Conservation (phyloP, 2,888 invertebrate genomes). For the Euzophera pinguis region DNA sequence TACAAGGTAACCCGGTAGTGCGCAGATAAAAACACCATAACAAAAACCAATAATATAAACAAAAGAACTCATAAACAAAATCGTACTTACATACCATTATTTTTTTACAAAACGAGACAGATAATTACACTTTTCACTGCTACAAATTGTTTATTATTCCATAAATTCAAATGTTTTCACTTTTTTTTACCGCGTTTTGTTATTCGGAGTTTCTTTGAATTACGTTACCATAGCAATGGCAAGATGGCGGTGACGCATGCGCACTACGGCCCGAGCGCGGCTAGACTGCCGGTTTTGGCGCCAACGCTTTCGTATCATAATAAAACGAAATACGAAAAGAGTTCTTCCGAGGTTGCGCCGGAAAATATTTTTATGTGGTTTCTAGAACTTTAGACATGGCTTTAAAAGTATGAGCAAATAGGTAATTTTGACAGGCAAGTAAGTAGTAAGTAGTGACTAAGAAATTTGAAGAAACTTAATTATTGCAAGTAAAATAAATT, state of each 20-base stretch:
- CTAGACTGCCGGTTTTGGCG: constrained; percentile 67
- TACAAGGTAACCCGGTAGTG: background rate
- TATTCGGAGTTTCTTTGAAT: constrained; percentile 41
- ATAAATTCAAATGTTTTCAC: background rate
- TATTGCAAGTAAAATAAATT: too few relatives aligned
- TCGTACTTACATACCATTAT: constrained; percentile 8
- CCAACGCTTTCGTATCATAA: constrained; percentile 34
- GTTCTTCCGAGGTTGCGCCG: constrained; percentile 21
- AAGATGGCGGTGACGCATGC: constrained; percentile 61
- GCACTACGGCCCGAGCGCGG: constrained; percentile 40
- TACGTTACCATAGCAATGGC: constrained; percentile 60
- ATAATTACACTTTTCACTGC: background rate
- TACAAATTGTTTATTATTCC: background rate
- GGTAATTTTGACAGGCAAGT: too few relatives aligned
- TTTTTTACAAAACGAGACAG: background rate
- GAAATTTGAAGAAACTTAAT: too few relatives aligned
- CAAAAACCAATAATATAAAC: background rate
- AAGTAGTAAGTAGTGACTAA: too few relatives aligned
- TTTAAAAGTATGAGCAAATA: background rate
- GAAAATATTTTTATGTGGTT: constrained; percentile 10
- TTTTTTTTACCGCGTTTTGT: constrained; percentile 15
- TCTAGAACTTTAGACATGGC: constrained; percentile 19
- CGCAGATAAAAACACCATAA: constrained; percentile 3
- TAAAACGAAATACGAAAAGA: constrained; percentile 20
- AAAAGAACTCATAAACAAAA: background rate